Evolutionary conservation across 2,888 invertebrate genomes (phyloP), one percentile per base, ranked within the genome.

Genomic region (Linnaemya tessellans): DNA sequence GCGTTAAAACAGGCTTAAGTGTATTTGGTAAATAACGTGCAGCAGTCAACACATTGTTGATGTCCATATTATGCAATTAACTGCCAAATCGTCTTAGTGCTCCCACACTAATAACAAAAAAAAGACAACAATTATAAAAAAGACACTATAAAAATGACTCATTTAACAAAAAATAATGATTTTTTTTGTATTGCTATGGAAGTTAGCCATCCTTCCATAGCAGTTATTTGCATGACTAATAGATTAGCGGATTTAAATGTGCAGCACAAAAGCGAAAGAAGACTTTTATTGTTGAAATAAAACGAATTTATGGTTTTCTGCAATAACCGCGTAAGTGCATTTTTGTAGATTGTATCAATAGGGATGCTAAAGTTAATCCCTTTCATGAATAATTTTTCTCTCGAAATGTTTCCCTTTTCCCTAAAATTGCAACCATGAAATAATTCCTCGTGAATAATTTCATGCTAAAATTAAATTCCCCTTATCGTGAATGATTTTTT

Each of bases 121-220:
- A 13, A 11, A 15, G 15, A n/a, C n/a, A n/a, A n/a, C n/a, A 13
- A 43, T 22, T 54, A 22, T 13, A 54, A 15, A 56, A 25, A 56
- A 25, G 56, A 25, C 20, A 56, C 25, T 7, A 54, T 22, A 54
- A 54, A 54, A 11, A 54, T 56, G 25, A 56, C 25, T 56, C 56
- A 56, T 25, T 56, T 15, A 7, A 56, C 15, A 56, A 15, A 25
- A 56, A 25, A 25, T 8, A 15, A 8, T 25, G 15, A 8, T 56
- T 25, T 8, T 5, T 54, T n/a, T n/a, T n/a, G n/a, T 54, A 51
- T 51, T 22, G 54, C 22, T 22, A 25, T 56, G 56, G 8, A 9
- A 15, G 56, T 7, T n/a, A 56, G 13, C 9, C 25, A 4, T 51
- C 2, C 9, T 18, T 18, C 0, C 2, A 20, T 3, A 56, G 1